phyloP scores from a whole-genome alignment of 2,797 vertebrate genomes.

The Morus bassanus region DNA sequence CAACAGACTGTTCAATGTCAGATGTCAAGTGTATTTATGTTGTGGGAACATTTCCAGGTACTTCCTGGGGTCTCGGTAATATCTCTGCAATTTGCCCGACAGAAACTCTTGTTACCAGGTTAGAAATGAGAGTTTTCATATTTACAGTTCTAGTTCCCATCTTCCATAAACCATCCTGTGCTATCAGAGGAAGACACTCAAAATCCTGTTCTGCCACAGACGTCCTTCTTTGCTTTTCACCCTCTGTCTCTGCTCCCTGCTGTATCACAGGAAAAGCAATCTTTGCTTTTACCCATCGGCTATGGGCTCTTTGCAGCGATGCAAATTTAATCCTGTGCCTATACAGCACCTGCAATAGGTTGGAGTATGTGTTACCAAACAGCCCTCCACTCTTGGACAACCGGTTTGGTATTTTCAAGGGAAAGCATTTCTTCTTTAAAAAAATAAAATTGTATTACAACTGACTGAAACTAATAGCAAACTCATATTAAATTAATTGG shows the following conservation, averaged over 20 bases:
- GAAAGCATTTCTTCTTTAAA: not conserved
- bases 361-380: not conserved
- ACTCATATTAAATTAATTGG: not conserved
- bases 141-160: not conserved
- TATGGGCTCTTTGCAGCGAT: not conserved
- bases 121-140: not conserved
- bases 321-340: not conserved
- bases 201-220: not conserved
- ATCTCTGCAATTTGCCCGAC: not conserved
- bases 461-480: not conserved
- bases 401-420: not conserved
- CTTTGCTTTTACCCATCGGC: not conserved
- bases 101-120: not conserved
- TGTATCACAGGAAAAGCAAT: not conserved
- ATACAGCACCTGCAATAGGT: not conserved
- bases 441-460: not conserved
- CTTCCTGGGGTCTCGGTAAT: not conserved
- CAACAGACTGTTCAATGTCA: not conserved
- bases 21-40: slow-evolving; percentile 26
- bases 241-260: not conserved
- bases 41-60: slow-evolving; percentile 11
- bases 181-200: not conserved
- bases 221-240: not conserved
- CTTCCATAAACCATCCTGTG: not conserved
- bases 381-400: not conserved